Evolutionary conservation across 2,888 invertebrate species (phyloP).

Genomic region (Tachina grossa): DNA sequence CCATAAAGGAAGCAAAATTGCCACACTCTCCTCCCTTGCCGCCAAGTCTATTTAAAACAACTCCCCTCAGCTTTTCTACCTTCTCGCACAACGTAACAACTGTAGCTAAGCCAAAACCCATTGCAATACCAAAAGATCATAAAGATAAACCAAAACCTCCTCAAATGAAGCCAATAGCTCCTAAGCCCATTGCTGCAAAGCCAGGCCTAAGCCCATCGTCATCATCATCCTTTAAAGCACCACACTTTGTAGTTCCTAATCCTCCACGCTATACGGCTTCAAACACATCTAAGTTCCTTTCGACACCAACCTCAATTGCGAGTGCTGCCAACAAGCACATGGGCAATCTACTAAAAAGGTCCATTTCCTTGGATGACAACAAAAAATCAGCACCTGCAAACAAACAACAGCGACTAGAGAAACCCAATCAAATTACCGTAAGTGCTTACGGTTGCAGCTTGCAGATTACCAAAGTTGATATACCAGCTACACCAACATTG

Average conservation of each 20-base stretch:
- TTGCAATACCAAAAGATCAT: slow-evolving; percentile 37
- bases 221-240: slow-evolving; percentile 60
- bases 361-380: slow-evolving; percentile 79
- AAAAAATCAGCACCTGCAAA: slow-evolving; percentile 66
- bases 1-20: slow-evolving; percentile 76
- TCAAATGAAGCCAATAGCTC: slow-evolving; percentile 67
- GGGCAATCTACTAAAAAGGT: slow-evolving; percentile 77
- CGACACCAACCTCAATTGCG: slow-evolving; percentile 79
- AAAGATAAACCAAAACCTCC: slow-evolving; percentile 62
- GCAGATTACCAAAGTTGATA: slow-evolving; percentile 65
- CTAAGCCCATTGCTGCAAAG: slow-evolving; percentile 55
- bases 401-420: slow-evolving; percentile 77
- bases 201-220: not conserved
- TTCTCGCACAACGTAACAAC: slow-evolving; percentile 64
- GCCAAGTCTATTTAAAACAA: slow-evolving; percentile 81
- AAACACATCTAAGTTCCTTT: slow-evolving; percentile 74
- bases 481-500: slow-evolving; percentile 66
- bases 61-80: slow-evolving; percentile 76
- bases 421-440: slow-evolving; percentile 65
- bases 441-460: slow-evolving; percentile 64
- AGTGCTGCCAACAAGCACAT: slow-evolving; percentile 80
- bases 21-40: slow-evolving; percentile 81
- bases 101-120: slow-evolving; percentile 58
- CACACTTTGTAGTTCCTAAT: slow-evolving; percentile 79
- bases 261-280: slow-evolving; percentile 74